phyloP scores from a whole-genome alignment of 1,140 invertebrate species.

The Tachypleus tridentatus region DNA sequence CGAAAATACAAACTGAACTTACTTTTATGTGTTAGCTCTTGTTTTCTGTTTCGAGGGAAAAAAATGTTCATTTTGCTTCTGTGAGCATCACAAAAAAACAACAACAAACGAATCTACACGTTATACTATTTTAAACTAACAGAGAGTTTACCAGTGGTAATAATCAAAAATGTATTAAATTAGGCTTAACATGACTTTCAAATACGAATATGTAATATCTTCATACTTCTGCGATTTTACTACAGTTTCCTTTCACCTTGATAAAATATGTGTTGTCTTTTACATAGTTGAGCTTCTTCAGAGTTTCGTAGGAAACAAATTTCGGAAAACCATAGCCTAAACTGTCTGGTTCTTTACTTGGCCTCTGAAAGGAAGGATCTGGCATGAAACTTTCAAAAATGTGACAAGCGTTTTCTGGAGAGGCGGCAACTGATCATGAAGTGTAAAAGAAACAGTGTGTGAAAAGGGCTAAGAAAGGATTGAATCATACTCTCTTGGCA shows the following conservation, averaged over 20 bases:
- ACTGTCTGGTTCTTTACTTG: conserved; percentile 72
- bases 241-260: conserved; percentile 81
- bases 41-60: no score
- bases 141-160: no score
- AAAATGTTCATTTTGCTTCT: no score
- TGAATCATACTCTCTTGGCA: conserved; percentile 88
- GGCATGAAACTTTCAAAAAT: conserved; percentile 88
- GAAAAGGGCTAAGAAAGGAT: conserved; percentile 88
- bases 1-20: no score
- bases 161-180: no score
- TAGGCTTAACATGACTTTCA: no score
- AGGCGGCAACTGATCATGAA: conserved; percentile 77
- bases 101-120: no score
- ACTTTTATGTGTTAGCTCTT: no score
- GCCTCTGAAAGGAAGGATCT: conserved; percentile 82
- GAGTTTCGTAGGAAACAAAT: conserved; percentile 83
- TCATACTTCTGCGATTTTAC: conserved; percentile 81
- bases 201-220: neutral
- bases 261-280: conserved; percentile 84
- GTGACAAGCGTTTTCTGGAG: conserved; percentile 55
- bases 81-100: no score
- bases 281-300: conserved; percentile 78
- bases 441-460: conserved; percentile 81
- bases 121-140: no score
- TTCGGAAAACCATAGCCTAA: conserved; percentile 85